phyloP scores from a whole-genome alignment of 2,888 invertebrate species.

The Sminthurinus aureus region DNA sequence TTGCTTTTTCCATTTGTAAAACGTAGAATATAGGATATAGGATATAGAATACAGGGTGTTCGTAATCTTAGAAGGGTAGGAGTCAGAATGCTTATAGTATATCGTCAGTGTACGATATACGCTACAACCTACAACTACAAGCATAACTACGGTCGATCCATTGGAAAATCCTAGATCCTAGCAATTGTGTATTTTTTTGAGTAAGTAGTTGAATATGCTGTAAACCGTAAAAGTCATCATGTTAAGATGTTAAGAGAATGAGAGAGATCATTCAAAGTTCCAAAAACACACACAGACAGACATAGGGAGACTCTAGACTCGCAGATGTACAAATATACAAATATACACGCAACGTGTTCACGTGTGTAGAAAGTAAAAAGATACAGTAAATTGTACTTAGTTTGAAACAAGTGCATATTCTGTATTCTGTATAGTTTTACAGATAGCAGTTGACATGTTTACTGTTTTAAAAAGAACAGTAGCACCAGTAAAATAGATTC shows the following conservation, averaged over 20 bases:
- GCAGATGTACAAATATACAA: neutral
- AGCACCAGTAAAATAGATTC: neutral
- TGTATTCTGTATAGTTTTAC: neutral
- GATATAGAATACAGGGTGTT: no score
- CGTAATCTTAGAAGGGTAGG: no score
- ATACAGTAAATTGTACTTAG: neutral
- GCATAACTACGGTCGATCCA: no score
- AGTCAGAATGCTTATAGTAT: no score
- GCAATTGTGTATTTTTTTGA: conserved; percentile 1
- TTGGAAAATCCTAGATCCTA: neutral
- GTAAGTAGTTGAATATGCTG: neutral
- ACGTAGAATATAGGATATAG: no score
- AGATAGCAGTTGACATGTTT: conserved; percentile 8
- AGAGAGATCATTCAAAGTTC: neutral
- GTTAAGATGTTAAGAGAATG: neutral
- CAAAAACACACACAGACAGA: neutral
- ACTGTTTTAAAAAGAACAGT: conserved; percentile 2
- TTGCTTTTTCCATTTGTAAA: neutral
- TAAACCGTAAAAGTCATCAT: neutral
- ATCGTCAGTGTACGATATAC: no score
- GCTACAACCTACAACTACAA: no score
- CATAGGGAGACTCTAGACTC: neutral
- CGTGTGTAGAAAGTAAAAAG: neutral
- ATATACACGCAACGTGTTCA: neutral
- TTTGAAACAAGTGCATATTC: no score